phyloP scores from a whole-genome alignment of 2,113 vertebrate species.

The Tamias sibiricus region DNA sequence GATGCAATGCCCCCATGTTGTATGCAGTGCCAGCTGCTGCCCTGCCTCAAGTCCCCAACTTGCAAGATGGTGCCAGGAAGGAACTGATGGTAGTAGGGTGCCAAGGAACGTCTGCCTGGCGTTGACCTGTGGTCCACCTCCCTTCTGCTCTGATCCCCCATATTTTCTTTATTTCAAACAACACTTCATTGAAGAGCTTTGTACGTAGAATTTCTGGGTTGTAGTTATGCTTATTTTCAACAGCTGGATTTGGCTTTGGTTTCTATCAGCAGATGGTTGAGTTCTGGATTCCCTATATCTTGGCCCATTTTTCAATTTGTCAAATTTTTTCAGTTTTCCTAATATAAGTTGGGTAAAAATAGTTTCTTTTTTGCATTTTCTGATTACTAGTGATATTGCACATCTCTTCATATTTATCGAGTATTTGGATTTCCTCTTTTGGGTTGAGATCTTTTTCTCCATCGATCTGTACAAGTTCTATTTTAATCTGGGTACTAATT shows the following conservation, averaged over 20 bases:
- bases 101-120: too few species aligned
- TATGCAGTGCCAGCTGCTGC: too few species aligned
- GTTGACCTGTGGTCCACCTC: too few species aligned
- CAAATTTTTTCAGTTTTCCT: not conserved
- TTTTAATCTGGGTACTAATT: not conserved
- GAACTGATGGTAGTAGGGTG: too few species aligned
- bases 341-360: not conserved
- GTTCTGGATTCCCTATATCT: not conserved
- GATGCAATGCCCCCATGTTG: too few species aligned
- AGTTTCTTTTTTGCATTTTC: not conserved
- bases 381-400: not conserved
- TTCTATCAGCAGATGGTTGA: not conserved
- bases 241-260: not conserved
- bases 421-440: not conserved
- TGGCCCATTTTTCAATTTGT: not conserved
- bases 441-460: not conserved
- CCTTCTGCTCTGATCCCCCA: too few species aligned
- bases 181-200: not conserved
- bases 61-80: too few species aligned
- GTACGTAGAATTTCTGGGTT: not conserved
- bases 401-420: not conserved
- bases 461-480: not conserved
- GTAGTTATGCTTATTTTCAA: not conserved
- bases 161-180: not conserved
- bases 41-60: too few species aligned